Base-by-base conservation (phyloP, 2,888 invertebrate genomes). In the Noctua comes region DNA sequence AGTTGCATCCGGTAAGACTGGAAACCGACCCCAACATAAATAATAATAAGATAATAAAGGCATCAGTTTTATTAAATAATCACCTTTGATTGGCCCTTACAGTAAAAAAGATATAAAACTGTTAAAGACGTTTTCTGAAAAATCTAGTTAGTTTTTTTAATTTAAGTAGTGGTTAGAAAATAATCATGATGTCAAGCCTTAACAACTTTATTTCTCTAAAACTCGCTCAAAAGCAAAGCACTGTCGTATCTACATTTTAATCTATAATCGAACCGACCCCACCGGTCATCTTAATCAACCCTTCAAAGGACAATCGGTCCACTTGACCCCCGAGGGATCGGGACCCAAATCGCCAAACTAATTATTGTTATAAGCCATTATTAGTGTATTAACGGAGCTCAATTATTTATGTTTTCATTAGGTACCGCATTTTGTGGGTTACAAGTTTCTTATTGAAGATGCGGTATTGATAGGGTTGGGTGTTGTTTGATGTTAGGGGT, bases 241-340 rank as follows among this genome's bases (percentile, higher is more conserved):
- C 10, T 64, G 68, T 64, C 65, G 31, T 21, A 27, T 88, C 89
- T 77, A 18, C 27, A 70, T 54, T 24, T 48, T 84, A 84, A 54
- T 88, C 88, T 89, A 51, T 81, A 88, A 88, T 88, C 88, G 89
- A 88, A 88, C 80, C 90, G 88, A 90, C 91, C 92, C 92, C 91
- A 90, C 92, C 91, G 96, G 95, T 94, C 96, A 95, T 96, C 96
- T 96, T 96, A 96, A 96, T 96, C 96, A 95, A 95, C 95, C 96
- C 95, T 94, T 95, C 95, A 94, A 95, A 95, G 96, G 95, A 95
- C 96, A 94, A 96, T 95, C 95, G 95, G 92, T 92, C 92, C 91
- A 91, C 93, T 95, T 95, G 95, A 95, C 95, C 95, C 95, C 91
- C 62, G 86, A 43, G 93, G 94, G 92, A 91, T 90, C 78, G 89